Percentiles rank a stretch among this genome's conserved stretches.
phyloP scores from a whole-genome alignment of 2,113 vertebrate genomes.

The Hystrix cristata region DNA sequence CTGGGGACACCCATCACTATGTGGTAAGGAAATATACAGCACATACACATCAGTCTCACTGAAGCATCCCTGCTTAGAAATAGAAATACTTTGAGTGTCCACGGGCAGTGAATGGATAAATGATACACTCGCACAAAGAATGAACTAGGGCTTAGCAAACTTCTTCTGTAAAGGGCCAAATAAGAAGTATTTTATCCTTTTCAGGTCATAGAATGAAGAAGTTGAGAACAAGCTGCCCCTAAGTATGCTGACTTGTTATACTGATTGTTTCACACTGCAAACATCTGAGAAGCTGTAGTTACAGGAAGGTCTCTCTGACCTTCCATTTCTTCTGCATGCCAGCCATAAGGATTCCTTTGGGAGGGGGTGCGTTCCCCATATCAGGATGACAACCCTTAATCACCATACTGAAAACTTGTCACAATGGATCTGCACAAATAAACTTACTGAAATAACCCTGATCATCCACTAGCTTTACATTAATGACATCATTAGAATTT shows the following conservation, averaged over 20 bases:
- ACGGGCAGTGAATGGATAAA: background rate
- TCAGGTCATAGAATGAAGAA: background rate
- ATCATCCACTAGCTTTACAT: background rate
- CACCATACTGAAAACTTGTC: background rate
- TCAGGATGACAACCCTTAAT: background rate
- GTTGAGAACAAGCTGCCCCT: background rate
- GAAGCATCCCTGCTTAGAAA: constrained; percentile 36
- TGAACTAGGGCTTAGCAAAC: background rate
- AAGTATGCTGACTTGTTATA: background rate
- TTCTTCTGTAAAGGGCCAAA: background rate
- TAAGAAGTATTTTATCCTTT: constrained; percentile 53
- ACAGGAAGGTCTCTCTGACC: background rate
- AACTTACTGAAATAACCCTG: background rate
- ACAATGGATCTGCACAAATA: background rate
- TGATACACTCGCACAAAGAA: background rate
- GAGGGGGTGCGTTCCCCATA: background rate
- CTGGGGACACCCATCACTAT: background rate
- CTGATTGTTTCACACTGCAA: background rate
- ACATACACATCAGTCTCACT: background rate
- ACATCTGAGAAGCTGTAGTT: background rate
- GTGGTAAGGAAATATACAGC: background rate
- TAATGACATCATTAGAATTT: background rate
- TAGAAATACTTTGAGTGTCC: background rate
- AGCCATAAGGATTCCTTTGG: background rate
- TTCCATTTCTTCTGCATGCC: background rate